These are phyloP conservation scores for Crematogaster levior DNA, from an alignment of 2,888 invertebrate genomes.

Conservation along the genomic window DNA sequence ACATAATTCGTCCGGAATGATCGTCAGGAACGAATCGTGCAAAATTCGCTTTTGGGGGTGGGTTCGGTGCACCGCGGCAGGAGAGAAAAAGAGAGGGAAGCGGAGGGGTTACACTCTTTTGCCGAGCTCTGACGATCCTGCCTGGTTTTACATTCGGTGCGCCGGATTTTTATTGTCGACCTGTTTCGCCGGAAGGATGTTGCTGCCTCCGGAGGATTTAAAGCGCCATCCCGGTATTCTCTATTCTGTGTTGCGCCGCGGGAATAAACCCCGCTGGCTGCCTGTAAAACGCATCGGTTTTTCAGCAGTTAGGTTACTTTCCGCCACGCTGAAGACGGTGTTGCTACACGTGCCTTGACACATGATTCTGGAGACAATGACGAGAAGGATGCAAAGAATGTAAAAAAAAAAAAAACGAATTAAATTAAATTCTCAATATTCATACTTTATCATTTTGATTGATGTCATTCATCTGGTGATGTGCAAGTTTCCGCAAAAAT, in stretches of 20 bases:
- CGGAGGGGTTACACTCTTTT: slow-evolving; percentile 31
- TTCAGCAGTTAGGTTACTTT: slow-evolving; percentile 30
- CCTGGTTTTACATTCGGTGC: slow-evolving; percentile 61
- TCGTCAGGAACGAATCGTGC: slow-evolving; percentile 3
- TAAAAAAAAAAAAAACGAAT: neutral
- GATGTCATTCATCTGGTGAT: too few species aligned
- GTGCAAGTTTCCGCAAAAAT: too few species aligned
- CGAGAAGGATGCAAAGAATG: neutral
- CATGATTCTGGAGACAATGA: neutral
- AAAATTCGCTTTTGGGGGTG: slow-evolving; percentile 10
- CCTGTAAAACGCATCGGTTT: slow-evolving; percentile 50
- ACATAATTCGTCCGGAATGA: slow-evolving; percentile 19
- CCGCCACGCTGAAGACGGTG: neutral
- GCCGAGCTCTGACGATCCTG: slow-evolving; percentile 41
- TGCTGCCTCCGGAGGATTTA: slow-evolving; percentile 61
- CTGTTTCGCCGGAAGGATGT: slow-evolving; percentile 53
- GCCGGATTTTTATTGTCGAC: slow-evolving; percentile 66
- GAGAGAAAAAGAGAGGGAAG: neutral
- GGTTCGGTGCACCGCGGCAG: neutral
- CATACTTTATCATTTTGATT: neutral
- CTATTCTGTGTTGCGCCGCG: slow-evolving; percentile 44
- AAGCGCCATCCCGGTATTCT: slow-evolving; percentile 61
- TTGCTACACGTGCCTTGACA: neutral
- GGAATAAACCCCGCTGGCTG: slow-evolving; percentile 54
- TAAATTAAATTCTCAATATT: neutral